Base-by-base conservation (phyloP, 2,113 vertebrate genomes). In the Mormoops blainvillei region DNA sequence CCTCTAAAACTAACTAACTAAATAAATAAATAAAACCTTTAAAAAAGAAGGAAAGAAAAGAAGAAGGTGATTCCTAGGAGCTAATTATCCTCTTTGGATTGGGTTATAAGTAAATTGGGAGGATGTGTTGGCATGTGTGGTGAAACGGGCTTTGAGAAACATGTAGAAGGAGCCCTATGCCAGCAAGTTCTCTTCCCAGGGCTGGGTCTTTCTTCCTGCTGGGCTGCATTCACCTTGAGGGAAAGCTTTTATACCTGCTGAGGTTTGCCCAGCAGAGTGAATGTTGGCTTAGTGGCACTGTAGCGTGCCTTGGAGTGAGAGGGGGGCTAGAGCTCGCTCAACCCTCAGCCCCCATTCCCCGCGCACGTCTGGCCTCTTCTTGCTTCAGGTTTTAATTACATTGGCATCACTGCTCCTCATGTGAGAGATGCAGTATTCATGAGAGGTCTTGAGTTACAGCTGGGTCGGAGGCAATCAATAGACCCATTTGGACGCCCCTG, bases 341-440 rank as follows among this genome's bases (percentile, higher is more conserved):
- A 2, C 52, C 52, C 89, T 90, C 15, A 22, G 43, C 56, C 18
- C 67, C n/a, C 28, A 61, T 31, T 43, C 43, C 7, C 31, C 19
- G 2, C 22, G 28, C 7, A 0, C 3, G 0, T 8, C 50, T 63
- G 76, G 93, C 77, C 67, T 0, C 95, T 48, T 24, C 87, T 96
- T 87, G 92, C 80, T 76, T 90, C 0, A 0, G 94, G 93, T 97
- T 98, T 98, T 98, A 98, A 95, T 98, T 98, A 96, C 70, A 9
- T 54, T 89, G 90, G 4, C 98, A 97, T 97, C 93, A 1, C 91
- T 97, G 91, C 89, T 94, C 76, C 76, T 94, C 92, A 76, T 92
- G 93, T 85, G 97, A 67, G 92, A 88, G 94, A 87, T 98, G 96
- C 94, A 97, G 43, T 96, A 97, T 98, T 98, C 87, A 97, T 95